Conservation (phyloP, 2,797 vertebrate species). For the Gastrophryne carolinensis region DNA sequence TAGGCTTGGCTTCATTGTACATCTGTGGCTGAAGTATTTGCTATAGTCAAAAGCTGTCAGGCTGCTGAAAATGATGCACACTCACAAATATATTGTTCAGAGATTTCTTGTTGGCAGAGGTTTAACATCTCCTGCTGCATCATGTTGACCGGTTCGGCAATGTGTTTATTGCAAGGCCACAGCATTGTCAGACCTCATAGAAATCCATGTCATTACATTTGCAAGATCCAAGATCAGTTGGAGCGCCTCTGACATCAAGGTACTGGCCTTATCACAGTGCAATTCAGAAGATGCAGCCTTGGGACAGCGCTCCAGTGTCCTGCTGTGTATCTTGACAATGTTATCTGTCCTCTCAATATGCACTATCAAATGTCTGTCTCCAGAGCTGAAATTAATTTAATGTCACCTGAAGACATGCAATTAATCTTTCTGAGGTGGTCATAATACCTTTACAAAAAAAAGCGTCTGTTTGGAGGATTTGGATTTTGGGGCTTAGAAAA, state of each 20-base stretch:
- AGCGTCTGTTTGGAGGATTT: constrained; percentile 95
- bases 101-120: constrained; percentile 4
- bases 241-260: constrained; percentile 70
- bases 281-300: constrained; percentile 80
- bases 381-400: constrained; percentile 87
- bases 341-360: constrained; percentile 86
- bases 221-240: constrained; percentile 65
- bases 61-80: neutral
- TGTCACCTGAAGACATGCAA: constrained; percentile 94
- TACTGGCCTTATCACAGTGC: constrained; percentile 72
- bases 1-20: too few species aligned
- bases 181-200: constrained; percentile 80
- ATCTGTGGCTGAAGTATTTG: neutral
- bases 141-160: constrained; percentile 21
- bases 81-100: neutral
- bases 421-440: constrained; percentile 91
- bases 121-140: constrained; percentile 2
- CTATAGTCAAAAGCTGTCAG: neutral
- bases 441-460: constrained; percentile 96
- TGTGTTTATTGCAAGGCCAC: constrained; percentile 62
- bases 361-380: constrained; percentile 85
- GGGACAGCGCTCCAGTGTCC: constrained; percentile 85
- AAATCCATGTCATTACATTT: constrained; percentile 79
- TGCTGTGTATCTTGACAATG: constrained; percentile 87
- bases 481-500: constrained; percentile 93